Base-by-base conservation (phyloP, 2,797 vertebrate genomes). In the Florisuga fusca region DNA sequence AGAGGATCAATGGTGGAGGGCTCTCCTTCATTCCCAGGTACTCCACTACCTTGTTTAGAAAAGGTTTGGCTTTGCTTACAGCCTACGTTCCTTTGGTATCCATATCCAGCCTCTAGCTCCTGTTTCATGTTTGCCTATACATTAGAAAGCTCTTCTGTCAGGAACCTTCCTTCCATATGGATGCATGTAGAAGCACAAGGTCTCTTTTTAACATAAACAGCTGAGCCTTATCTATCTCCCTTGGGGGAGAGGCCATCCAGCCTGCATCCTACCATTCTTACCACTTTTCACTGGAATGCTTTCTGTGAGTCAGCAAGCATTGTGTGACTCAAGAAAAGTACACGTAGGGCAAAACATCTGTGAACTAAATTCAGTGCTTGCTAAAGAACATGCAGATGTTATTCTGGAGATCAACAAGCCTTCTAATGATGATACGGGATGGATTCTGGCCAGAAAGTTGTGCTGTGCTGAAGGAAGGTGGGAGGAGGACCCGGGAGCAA, bases 301-400 rank as follows among this genome's bases (percentile, higher is more conserved):
- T 78, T 95, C 79, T 79, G 69, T 95, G 89, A 95, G 69, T 95
- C 94, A 96, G 89, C 87, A 90, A 68, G 76, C 27, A 46, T 36
- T 13, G 31, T 62, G 58, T 95, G 89, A 96, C 84, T 94, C 92
- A 93, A 25, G 55, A 38, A 77, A 86, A 84, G 71, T 9, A 88
- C 53, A 59, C 10, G 2, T 7, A 53, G 59, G 66, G 66, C 69
- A 57, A 88, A 96, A 73, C 73, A 90, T 34, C 45, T 55, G 13
- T n/a, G 55, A 84, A 94, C 84, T 93, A 67, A 92, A 94, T 59
- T 78, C 83, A 50, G 67, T 27, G 33, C 85, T 92, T 76, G 69
- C 63, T 89, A 86, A 95, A 85, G 89, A 92, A 91, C 0, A 0
- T 69, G 84, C 66, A 72, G 58, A 27, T 89, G 76, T 94, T 86